Conservation (phyloP, 2,888 invertebrate genomes). For the Nineta flava region DNA sequence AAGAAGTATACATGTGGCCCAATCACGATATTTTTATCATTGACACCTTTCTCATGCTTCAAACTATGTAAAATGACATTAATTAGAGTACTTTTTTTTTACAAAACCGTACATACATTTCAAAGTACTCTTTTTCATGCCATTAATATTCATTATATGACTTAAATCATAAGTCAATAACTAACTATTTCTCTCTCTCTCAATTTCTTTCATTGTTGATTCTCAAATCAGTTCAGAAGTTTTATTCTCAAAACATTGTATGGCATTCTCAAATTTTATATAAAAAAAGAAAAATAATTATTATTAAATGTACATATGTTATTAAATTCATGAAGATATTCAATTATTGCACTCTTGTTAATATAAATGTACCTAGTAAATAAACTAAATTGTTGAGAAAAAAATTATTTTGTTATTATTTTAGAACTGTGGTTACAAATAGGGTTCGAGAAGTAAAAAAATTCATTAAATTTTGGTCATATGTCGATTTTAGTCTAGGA, state of each 20-base stretch:
- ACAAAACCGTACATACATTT: background rate
- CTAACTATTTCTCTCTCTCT: background rate
- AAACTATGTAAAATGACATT: conserved; percentile 1
- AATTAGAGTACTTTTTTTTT: background rate
- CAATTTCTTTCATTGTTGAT: background rate
- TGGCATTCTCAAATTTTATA: no score
- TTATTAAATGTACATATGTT: background rate
- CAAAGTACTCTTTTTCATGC: conserved; percentile 1
- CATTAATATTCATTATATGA: background rate
- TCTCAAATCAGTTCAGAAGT: no score
- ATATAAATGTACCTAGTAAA: background rate
- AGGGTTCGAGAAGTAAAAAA: no score
- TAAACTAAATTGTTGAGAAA: no score
- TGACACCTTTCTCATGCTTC: conserved; percentile 4
- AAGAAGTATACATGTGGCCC: conserved; percentile 7
- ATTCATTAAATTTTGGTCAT: no score
- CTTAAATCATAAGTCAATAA: no score
- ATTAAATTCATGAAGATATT: background rate
- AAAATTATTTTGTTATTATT: no score
- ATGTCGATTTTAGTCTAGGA: no score
- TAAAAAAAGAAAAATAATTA: background rate
- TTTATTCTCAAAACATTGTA: no score
- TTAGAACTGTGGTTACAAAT: no score
- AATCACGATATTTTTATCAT: conserved; percentile 9
- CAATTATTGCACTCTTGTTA: conserved; percentile 1